Percentiles rank a stretch among this genome's conserved stretches.
Evolutionary conservation across 2,797 vertebrate species (phyloP).

Genomic region (Harpagifer antarcticus): DNA sequence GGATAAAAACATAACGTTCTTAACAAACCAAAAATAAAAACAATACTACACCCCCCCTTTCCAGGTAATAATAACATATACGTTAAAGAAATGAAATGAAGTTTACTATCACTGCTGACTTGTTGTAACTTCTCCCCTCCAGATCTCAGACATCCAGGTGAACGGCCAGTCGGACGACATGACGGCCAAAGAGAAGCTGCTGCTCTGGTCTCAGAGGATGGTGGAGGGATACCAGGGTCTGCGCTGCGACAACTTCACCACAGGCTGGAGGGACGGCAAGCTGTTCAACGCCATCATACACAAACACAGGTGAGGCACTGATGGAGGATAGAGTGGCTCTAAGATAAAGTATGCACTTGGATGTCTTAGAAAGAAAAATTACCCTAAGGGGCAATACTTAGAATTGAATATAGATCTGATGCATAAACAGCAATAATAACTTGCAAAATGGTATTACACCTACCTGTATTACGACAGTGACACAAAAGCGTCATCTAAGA

Average conservation of each 20-base stretch:
- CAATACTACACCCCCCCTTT: too few species aligned
- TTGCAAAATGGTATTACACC: not conserved
- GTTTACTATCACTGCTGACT: not conserved
- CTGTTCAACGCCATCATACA: conserved; percentile 97
- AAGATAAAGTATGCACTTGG: not conserved
- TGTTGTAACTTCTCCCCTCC: not conserved
- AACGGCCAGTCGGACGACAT: conserved; percentile 97
- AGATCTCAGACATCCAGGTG: conserved; percentile 99
- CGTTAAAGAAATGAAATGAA: not conserved
- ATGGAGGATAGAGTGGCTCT: not conserved
- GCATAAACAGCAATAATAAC: not conserved
- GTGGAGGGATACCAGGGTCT: conserved; percentile 93
- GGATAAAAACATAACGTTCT: too few species aligned
- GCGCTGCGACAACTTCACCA: conserved; percentile 96
- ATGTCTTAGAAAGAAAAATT: not conserved
- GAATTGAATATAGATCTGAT: not conserved
- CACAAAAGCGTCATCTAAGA: not conserved
- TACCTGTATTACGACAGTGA: not conserved
- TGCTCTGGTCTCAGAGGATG: conserved; percentile 97
- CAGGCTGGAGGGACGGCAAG: conserved; percentile 93
- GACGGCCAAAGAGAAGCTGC: conserved; percentile 97
- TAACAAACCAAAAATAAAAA: too few species aligned
- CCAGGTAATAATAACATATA: too few species aligned
- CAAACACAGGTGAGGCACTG: conserved; percentile 88
- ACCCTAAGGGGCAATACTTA: not conserved